These are phyloP conservation scores for Pseudonaja textilis DNA, from an alignment of 2,113 vertebrate species.

Conservation along the genomic window DNA sequence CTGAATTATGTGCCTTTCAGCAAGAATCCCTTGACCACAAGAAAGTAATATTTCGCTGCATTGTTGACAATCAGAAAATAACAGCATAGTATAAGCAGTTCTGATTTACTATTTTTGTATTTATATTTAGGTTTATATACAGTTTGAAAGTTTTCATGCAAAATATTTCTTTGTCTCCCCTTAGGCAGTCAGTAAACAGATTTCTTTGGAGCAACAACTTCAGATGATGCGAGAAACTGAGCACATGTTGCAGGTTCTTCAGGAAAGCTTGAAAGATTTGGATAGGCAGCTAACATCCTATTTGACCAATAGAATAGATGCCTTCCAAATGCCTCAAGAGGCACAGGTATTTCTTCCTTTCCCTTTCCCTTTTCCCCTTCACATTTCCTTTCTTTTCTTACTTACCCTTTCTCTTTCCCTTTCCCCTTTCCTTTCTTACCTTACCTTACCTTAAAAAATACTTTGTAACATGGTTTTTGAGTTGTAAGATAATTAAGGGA, in stretches of 20 bases:
- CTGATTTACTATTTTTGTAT: neutral
- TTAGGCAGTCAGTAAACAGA: conserved; percentile 87
- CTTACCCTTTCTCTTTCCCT: rapidly evolving
- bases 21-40: neutral
- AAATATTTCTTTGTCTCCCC: conserved; percentile 20
- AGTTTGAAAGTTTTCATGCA: neutral
- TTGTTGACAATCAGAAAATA: conserved; percentile 2
- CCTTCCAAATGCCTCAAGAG: conserved; percentile 90
- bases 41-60: neutral
- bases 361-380: no score
- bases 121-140: neutral
- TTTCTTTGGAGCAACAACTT: conserved; percentile 87
- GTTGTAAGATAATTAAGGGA: neutral
- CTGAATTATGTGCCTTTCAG: neutral
- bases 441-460: neutral
- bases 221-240: conserved; percentile 82
- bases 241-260: conserved; percentile 82
- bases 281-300: conserved; percentile 91
- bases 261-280: conserved; percentile 85
- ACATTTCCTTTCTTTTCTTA: no score
- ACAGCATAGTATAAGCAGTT: neutral
- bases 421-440: no score
- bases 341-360: conserved; percentile 81
- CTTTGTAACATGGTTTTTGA: neutral
- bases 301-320: conserved; percentile 92